phyloP scores from a whole-genome alignment of 2,888 invertebrate genomes.

The Caenorhabditis doughertyi region DNA sequence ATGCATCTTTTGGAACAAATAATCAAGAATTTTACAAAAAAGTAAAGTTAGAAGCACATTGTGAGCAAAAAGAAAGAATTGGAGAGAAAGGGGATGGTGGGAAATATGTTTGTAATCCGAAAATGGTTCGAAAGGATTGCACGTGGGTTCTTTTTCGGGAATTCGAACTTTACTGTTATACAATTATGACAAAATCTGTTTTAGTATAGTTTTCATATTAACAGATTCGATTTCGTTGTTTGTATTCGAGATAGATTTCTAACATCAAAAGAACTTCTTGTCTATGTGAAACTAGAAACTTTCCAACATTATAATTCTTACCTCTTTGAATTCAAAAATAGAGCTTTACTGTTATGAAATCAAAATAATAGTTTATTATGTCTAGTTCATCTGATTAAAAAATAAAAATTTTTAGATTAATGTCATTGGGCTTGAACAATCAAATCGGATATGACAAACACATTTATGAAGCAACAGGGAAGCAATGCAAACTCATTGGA shows the following conservation, averaged over 20 bases:
- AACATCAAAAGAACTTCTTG: too few relatives aligned
- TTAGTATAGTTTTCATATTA: too few relatives aligned
- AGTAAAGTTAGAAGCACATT: slow-evolving; percentile 9
- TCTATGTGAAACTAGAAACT: too few relatives aligned
- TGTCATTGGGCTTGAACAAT: slow-evolving; percentile 10
- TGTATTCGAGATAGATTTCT: neutral
- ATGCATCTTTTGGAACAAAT: neutral
- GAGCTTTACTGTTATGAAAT: too few relatives aligned
- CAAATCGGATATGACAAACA: slow-evolving; percentile 14
- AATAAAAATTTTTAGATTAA: neutral
- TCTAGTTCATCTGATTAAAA: neutral
- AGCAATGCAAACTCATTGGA: neutral
- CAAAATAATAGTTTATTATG: neutral
- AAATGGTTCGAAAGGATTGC: neutral
- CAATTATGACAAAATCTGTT: too few relatives aligned
- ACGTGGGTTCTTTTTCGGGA: slow-evolving; percentile 2
- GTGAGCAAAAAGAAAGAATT: slow-evolving; percentile 7
- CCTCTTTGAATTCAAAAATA: too few relatives aligned
- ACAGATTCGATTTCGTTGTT: too few relatives aligned
- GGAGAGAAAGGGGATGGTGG: slow-evolving; percentile 7
- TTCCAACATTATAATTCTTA: too few relatives aligned
- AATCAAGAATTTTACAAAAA: neutral
- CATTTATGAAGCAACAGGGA: neutral
- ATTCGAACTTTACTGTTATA: too few relatives aligned
- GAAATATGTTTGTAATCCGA: slow-evolving; percentile 15